Base-by-base conservation (phyloP, 2,888 invertebrate species). In the Caenorhabditis sp. region DNA sequence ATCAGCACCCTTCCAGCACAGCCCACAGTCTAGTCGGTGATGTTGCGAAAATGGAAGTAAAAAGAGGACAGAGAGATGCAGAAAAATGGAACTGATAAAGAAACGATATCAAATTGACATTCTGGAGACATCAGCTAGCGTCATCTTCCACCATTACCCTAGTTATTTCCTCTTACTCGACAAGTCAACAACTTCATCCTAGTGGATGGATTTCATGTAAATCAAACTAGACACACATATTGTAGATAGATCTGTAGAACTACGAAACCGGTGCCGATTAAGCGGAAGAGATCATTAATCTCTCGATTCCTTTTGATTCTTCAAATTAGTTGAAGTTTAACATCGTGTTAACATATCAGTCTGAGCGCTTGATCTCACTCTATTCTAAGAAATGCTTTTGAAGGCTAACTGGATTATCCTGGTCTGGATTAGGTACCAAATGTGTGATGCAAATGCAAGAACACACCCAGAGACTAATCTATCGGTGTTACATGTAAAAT, bases 21-120 rank as follows among this genome's bases (percentile, higher is more conserved):
- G 51, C 64, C 76, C 68, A 79, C 79, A 70, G 70, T 79, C 70
- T 79, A 79, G 79, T 79, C 70, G 31, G 26, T 47, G n/a, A 44
- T 41, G 51, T 68, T 51, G 47, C 54, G 69, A 51, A 68, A 38
- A 77, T 24, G 31, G 66, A 26, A 31, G 24, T 2, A 51, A 16
- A 24, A 61, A 72, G 16, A 28, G 31, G 47, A 47, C 1, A 0
- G 47, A 47, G 47, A 47, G 47, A 47, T 4, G 19, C 16, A 28
- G 63, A 47, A 56, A 47, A n/a, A 38, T 38, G 38, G n/a, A 47
- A 61, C 16, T 64, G 74, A 63, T 74, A 74, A 56, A 49, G n/a
- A 47, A 61, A 38, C 49, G 54, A 66, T 47, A 64, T 31, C 58
- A 58, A 54, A 31, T 12, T 66, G 75, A 76, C 68, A 68, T 59